These are phyloP conservation scores for Cistogaster globosa DNA, from an alignment of 2,888 invertebrate species.

Conservation along the genomic window DNA sequence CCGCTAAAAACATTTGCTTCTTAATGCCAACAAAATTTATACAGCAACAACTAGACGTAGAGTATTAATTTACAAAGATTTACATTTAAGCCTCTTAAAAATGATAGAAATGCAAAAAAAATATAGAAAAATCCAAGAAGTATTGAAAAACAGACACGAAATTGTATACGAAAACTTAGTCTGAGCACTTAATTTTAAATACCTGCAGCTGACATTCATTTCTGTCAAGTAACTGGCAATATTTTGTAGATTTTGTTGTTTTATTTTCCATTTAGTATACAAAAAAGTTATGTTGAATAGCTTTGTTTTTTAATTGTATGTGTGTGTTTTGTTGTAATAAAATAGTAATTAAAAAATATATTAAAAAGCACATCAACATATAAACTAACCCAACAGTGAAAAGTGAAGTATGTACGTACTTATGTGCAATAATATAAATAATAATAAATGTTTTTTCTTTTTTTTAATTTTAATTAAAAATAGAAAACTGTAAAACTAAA, in stretches of 20 bases:
- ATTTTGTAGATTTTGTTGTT: slow-evolving; percentile 26
- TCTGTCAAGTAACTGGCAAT: slow-evolving; percentile 29
- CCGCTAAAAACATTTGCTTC: neutral
- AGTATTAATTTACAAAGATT: slow-evolving; percentile 4
- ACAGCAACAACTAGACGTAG: neutral
- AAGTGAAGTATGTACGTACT: slow-evolving; percentile 14
- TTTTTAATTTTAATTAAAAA: slow-evolving; percentile 34
- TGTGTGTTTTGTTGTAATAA: neutral
- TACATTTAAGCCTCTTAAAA: slow-evolving; percentile 39
- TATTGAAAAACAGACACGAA: neutral
- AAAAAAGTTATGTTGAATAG: neutral
- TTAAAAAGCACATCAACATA: slow-evolving; percentile 5
- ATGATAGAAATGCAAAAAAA: neutral
- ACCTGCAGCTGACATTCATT: slow-evolving; percentile 44
- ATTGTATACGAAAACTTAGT: neutral
- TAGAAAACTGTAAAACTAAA: slow-evolving; percentile 13
- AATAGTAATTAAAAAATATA: slow-evolving; percentile 52
- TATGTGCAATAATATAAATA: slow-evolving; percentile 33
- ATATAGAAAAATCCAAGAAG: neutral
- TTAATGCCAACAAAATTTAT: neutral
- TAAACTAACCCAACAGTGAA: neutral
- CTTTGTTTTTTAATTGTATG: slow-evolving; percentile 2
- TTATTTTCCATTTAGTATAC: slow-evolving; percentile 15
- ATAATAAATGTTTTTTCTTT: slow-evolving; percentile 38
- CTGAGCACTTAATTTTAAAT: slow-evolving; percentile 7